phyloP scores from a whole-genome alignment of 1,140 invertebrate genomes.

The Papilio helenus region DNA sequence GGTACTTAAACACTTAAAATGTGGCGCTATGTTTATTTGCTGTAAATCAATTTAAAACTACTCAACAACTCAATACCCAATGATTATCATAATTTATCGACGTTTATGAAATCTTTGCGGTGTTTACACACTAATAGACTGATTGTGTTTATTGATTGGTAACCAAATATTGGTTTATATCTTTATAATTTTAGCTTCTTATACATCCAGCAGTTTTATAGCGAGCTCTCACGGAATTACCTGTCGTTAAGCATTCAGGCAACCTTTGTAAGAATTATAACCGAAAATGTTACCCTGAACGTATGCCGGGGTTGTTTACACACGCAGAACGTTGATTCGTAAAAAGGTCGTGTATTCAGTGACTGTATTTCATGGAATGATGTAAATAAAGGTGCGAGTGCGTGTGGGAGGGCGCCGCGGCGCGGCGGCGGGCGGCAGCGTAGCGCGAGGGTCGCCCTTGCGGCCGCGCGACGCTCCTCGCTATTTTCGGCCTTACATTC shows the following conservation, averaged over 20 bases:
- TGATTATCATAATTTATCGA: constrained; percentile 9
- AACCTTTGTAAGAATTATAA: constrained; percentile 20
- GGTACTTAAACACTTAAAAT: background rate
- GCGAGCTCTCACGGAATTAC: background rate
- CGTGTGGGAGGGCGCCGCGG: constrained; percentile 48
- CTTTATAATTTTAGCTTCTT: background rate
- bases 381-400: constrained; percentile 77
- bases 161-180: background rate
- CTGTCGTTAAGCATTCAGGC: constrained; percentile 7
- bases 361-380: constrained; percentile 66
- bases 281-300: constrained; percentile 50
- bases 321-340: constrained; percentile 61
- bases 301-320: constrained; percentile 57
- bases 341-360: constrained; percentile 54
- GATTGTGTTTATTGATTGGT: background rate
- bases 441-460: constrained; percentile 76
- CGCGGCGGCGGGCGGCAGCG: constrained; percentile 53
- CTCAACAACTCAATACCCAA: constrained; percentile 12
- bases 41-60: constrained; percentile 3
- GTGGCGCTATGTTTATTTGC: background rate
- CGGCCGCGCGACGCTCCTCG: constrained; percentile 75
- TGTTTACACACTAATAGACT: background rate
- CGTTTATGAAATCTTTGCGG: background rate
- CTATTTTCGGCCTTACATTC: constrained; percentile 82
- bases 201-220: background rate